phyloP scores from a whole-genome alignment of 2,797 vertebrate species.

The Lerista edwardsae region DNA sequence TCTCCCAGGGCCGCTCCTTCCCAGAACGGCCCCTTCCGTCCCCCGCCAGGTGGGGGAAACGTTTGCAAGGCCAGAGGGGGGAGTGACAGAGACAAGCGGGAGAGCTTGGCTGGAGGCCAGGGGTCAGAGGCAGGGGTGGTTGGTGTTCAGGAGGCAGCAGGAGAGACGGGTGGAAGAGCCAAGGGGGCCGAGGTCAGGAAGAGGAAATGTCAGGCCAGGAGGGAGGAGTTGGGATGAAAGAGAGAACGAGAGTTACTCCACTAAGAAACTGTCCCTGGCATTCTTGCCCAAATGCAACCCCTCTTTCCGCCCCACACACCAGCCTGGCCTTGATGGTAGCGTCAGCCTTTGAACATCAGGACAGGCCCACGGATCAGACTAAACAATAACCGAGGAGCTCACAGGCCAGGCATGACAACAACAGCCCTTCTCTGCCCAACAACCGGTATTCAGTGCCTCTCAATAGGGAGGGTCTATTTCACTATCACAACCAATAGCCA shows the following conservation, averaged over 20 bases:
- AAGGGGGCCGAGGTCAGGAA: neutral
- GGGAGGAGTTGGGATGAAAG: neutral
- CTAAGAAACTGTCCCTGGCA: neutral
- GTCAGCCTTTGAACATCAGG: neutral
- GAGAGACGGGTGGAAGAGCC: neutral
- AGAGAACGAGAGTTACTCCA: conserved; percentile 23
- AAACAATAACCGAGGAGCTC: too few species aligned
- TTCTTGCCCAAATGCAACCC: neutral
- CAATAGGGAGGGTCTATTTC: neutral
- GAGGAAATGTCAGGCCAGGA: neutral
- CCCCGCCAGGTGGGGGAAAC: conserved; percentile 82
- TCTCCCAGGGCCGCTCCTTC: conserved; percentile 75
- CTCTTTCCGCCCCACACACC: too few species aligned
- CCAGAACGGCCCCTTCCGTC: conserved; percentile 85
- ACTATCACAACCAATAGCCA: neutral
- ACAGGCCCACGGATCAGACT: neutral
- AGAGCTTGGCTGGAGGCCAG: conserved; percentile 81
- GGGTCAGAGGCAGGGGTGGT: neutral
- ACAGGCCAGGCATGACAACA: neutral
- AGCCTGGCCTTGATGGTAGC: neutral
- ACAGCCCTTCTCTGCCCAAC: neutral
- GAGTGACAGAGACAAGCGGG: conserved; percentile 89
- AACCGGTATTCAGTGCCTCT: neutral
- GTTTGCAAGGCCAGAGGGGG: conserved; percentile 89
- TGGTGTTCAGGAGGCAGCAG: neutral